Conservation (phyloP, 2,797 vertebrate genomes). For the Meriones psammophilus region DNA sequence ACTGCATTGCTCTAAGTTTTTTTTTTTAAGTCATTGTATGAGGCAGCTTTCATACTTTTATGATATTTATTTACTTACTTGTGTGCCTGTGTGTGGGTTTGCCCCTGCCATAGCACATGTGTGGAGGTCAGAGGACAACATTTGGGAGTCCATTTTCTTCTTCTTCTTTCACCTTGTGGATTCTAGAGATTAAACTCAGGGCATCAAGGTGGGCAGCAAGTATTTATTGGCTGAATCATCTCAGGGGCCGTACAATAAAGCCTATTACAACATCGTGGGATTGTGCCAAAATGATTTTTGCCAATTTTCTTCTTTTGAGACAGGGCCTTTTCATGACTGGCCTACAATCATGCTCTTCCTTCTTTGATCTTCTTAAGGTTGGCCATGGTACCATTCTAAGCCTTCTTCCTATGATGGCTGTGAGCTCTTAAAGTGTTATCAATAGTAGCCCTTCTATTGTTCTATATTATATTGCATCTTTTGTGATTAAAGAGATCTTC, state of each 20-base stretch:
- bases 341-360: neutral
- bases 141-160: neutral
- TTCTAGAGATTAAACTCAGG: neutral
- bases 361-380: neutral
- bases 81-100: neutral
- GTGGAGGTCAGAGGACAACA: neutral
- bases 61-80: neutral
- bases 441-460: neutral
- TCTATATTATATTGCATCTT: neutral
- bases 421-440: neutral
- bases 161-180: neutral
- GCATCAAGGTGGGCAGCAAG: neutral
- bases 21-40: neutral
- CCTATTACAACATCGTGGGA: neutral
- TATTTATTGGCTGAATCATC: neutral
- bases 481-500: neutral
- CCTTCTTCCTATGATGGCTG: neutral
- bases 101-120: too few relatives aligned
- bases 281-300: neutral
- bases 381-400: neutral
- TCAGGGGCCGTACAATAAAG: neutral
- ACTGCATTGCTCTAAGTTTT: neutral
- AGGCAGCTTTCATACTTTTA: neutral
- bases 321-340: neutral
- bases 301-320: neutral